Evolutionary conservation across 2,888 invertebrate species (phyloP).

Genomic region (Ethmia dodecea): DNA sequence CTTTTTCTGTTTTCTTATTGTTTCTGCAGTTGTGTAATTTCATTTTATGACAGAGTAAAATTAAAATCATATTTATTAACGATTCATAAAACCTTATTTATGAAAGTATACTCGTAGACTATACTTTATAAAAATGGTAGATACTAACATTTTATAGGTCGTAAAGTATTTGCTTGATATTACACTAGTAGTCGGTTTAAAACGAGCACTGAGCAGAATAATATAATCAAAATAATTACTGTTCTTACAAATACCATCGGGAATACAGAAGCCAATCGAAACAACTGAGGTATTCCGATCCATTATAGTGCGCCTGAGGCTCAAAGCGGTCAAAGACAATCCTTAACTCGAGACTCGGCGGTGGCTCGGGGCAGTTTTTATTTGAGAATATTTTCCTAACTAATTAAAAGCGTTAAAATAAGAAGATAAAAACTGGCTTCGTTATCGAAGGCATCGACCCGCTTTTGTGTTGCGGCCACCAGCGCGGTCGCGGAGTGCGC

Average conservation of each 20-base stretch:
- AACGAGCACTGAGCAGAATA: slow-evolving; percentile 37
- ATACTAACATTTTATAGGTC: too few relatives aligned
- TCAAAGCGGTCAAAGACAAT: slow-evolving; percentile 58
- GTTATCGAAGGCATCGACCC: slow-evolving; percentile 75
- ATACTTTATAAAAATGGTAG: too few relatives aligned
- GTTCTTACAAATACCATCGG: slow-evolving; percentile 53
- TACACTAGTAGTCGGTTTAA: slow-evolving; percentile 9
- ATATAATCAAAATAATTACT: slow-evolving; percentile 45
- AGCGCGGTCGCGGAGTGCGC: slow-evolving; percentile 38
- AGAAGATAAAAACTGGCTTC: slow-evolving; percentile 70
- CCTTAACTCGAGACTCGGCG: slow-evolving; percentile 46
- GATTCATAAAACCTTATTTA: too few relatives aligned
- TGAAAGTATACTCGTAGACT: too few relatives aligned
- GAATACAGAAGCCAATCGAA: slow-evolving; percentile 63
- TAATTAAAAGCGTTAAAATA: slow-evolving; percentile 77
- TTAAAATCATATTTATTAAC: too few relatives aligned
- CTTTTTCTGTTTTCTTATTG: too few relatives aligned
- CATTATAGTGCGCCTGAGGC: slow-evolving; percentile 58
- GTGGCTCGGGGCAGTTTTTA: slow-evolving; percentile 61
- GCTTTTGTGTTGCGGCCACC: slow-evolving; percentile 71
- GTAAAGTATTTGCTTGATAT: too few relatives aligned
- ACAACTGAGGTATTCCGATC: slow-evolving; percentile 49
- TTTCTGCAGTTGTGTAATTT: too few relatives aligned
- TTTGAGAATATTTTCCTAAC: slow-evolving; percentile 77
- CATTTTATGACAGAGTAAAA: too few relatives aligned